Percentiles rank a stretch among this genome's conserved stretches.
Conservation (phyloP, 1,140 invertebrate genomes). For the Mercenaria mercenaria region DNA sequence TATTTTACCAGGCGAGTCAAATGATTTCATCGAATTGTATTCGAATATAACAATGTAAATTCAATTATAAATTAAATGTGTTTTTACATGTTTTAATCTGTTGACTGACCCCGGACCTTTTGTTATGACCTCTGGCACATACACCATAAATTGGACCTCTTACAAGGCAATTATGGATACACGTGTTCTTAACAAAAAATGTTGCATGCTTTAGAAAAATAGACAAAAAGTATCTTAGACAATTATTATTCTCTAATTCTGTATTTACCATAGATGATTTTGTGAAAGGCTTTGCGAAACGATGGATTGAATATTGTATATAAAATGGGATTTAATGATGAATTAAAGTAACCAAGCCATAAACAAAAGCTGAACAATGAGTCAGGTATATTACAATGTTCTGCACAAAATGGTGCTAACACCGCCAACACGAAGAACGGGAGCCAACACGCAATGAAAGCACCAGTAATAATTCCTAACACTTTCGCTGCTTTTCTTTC, state of each 20-base stretch:
- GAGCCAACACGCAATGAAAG: conserved; percentile 86
- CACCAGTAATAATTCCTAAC: conserved; percentile 86
- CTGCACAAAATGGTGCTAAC: conserved; percentile 79
- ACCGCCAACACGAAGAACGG: conserved; percentile 85
- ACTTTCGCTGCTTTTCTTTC: conserved; percentile 87
- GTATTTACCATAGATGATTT: conserved; percentile 73
- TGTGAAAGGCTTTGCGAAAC: conserved; percentile 84
- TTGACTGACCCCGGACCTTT: no score
- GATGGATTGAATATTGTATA: conserved; percentile 86
- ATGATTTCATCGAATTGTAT: no score
- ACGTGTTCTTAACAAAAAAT: no score
- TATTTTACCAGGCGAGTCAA: no score
- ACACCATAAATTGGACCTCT: no score
- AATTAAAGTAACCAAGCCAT: conserved; percentile 86
- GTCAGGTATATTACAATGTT: conserved; percentile 80
- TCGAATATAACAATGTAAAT: no score
- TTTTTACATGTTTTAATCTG: no score
- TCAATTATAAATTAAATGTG: no score
- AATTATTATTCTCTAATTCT: neutral
- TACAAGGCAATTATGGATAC: no score
- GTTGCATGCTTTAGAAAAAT: no score
- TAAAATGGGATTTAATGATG: conserved; percentile 85
- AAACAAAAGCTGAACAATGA: conserved; percentile 84
- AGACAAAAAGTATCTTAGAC: no score
- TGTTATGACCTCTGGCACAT: no score